Conservation (phyloP, 2,113 vertebrate genomes). For the Aleadryas rufinucha region DNA sequence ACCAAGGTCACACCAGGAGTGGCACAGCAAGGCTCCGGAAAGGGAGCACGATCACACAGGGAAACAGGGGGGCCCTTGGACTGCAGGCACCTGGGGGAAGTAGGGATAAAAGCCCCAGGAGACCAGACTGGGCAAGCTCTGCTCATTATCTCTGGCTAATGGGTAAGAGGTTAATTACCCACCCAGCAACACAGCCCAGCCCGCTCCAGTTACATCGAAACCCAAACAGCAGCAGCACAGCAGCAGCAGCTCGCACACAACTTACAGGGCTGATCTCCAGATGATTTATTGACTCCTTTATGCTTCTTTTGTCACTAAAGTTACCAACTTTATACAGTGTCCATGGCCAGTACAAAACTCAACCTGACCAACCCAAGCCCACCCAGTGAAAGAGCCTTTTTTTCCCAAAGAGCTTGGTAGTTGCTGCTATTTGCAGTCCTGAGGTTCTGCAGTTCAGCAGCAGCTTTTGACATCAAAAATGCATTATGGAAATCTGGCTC, state of each 20-base stretch:
- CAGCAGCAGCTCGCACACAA: background rate
- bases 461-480: background rate
- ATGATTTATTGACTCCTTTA: background rate
- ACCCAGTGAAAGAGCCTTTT: background rate
- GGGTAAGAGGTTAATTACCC: background rate
- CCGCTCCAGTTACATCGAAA: background rate
- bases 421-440: background rate
- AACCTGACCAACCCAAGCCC: background rate
- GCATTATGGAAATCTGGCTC: background rate
- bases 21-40: background rate
- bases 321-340: background rate
- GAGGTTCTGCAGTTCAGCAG: background rate
- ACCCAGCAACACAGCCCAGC: background rate
- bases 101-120: background rate
- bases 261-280: background rate
- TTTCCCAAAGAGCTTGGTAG: background rate
- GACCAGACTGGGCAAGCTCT: background rate
- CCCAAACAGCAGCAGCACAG: background rate
- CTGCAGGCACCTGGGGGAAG: background rate
- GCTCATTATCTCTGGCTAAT: background rate
- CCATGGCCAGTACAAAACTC: background rate
- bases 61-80: background rate
- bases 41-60: fast-evolving
- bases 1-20: background rate
- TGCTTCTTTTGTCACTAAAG: background rate